These are phyloP conservation scores for Halisarca cf. caerulea DNA, from an alignment of 37 sponge, comb jelly and placozoan species.

Conservation along the genomic window DNA sequence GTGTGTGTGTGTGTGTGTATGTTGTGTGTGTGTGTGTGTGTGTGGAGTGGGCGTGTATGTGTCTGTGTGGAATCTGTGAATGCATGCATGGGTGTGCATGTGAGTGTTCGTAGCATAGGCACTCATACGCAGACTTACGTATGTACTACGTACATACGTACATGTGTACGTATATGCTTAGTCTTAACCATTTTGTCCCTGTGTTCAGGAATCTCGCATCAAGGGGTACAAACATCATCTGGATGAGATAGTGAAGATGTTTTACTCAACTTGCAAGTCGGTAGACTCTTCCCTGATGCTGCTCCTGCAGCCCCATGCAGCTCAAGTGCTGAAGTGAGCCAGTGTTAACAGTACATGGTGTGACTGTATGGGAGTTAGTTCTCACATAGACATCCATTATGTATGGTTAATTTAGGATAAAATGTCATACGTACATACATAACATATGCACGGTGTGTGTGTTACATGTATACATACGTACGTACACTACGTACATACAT, in stretches of 20 bases:
- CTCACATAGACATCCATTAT: no score
- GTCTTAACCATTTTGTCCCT: no score
- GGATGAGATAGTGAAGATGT: slow-evolving; percentile 55
- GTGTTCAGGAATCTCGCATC: slow-evolving; percentile 61
- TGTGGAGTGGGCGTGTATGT: no score
- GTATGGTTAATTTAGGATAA: not conserved
- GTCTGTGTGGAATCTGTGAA: not conserved
- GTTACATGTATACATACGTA: not conserved
- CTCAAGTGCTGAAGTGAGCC: slow-evolving; percentile 41
- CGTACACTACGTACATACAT: not conserved
- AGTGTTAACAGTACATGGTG: no score
- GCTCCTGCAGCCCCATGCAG: slow-evolving; percentile 52
- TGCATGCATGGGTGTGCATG: not conserved
- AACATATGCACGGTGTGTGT: not conserved
- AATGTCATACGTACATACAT: not conserved
- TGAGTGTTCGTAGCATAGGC: not conserved
- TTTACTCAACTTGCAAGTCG: slow-evolving; percentile 32
- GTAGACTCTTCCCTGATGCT: slow-evolving; percentile 49
- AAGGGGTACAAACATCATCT: slow-evolving; percentile 81
- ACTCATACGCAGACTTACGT: no score
- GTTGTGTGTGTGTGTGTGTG: no score
- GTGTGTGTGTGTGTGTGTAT: not conserved
- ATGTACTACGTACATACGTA: no score
- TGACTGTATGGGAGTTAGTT: no score
- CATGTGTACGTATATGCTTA: no score